These are phyloP conservation scores for Drosophila paulistorum DNA, from an alignment of 1,140 invertebrate species.

Conservation along the genomic window DNA sequence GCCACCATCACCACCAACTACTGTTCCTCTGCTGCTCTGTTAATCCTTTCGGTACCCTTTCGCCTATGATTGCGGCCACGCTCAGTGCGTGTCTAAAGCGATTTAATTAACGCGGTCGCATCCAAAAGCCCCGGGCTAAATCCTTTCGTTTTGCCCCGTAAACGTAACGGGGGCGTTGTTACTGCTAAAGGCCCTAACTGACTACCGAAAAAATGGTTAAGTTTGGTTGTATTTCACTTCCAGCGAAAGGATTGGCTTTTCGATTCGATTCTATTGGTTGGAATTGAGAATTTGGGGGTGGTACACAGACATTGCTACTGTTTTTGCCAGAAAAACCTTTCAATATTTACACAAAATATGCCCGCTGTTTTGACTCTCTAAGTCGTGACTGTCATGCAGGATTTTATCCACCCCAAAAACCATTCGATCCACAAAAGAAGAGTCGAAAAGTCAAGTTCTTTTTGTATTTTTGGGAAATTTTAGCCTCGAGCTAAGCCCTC, in stretches of 20 bases:
- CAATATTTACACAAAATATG: conserved; percentile 79
- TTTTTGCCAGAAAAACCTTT: conserved; percentile 54
- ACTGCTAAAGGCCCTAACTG: conserved; percentile 58
- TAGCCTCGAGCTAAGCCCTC: conserved; percentile 36
- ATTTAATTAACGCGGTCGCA: conserved; percentile 81
- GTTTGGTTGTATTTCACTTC: conserved; percentile 42
- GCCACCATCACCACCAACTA: neutral
- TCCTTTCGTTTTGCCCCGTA: conserved; percentile 47
- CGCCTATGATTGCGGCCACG: conserved; percentile 38
- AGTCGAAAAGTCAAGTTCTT: conserved; percentile 72
- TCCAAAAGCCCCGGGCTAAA: conserved; percentile 60
- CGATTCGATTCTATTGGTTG: conserved; percentile 15
- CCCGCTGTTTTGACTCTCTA: conserved; percentile 48
- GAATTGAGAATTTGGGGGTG: neutral
- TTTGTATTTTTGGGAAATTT: conserved; percentile 34
- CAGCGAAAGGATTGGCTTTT: conserved; percentile 61
- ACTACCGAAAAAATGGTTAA: conserved; percentile 60
- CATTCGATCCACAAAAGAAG: conserved; percentile 3
- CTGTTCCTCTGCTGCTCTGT: conserved; percentile 15
- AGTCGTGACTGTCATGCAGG: conserved; percentile 33
- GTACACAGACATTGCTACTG: conserved; percentile 10
- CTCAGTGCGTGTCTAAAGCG: conserved; percentile 74
- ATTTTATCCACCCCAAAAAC: neutral
- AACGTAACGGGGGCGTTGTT: conserved; percentile 46
- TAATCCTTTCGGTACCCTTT: conserved; percentile 39